A percentile compares a stretch with the other conserved stretches of the same genome.
These are phyloP conservation scores for Drosophila tanythrix DNA, from an alignment of 2,888 invertebrate species.

Conservation along the genomic window DNA sequence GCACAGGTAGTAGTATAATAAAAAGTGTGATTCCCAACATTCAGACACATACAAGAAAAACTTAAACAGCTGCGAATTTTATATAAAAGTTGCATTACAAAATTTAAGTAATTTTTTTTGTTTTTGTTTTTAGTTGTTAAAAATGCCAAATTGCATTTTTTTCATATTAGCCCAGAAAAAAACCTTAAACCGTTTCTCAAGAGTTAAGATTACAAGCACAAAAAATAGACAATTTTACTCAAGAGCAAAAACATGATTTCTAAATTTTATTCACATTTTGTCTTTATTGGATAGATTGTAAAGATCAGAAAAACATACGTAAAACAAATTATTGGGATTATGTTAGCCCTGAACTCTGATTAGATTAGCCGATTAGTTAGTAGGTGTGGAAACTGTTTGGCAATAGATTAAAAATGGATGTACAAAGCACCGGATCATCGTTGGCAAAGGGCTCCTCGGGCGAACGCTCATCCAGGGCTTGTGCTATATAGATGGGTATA, in stretches of 20 bases:
- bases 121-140: not conserved
- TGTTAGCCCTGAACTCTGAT: slow-evolving; percentile 20
- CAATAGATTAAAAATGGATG: slow-evolving; percentile 82
- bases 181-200: not conserved
- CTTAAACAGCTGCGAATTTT: not conserved
- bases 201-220: not conserved
- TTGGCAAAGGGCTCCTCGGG: slow-evolving; percentile 40
- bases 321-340: slow-evolving; percentile 2
- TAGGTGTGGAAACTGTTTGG: slow-evolving; percentile 78
- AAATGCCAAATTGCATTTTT: not conserved
- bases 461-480: slow-evolving; percentile 84
- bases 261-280: not conserved
- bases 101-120: not conserved
- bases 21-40: too few species aligned
- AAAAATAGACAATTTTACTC: not conserved
- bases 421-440: slow-evolving; percentile 74
- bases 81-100: not conserved
- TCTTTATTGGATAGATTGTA: slow-evolving; percentile 15
- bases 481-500: slow-evolving; percentile 90
- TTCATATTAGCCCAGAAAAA: not conserved
- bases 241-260: not conserved
- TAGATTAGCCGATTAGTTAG: not conserved
- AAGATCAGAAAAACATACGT: not conserved
- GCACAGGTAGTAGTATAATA: not conserved
- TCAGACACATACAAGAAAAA: not conserved